These are phyloP conservation scores for Zaprionus ornatus DNA, from an alignment of 1,140 invertebrate genomes.

Conservation along the genomic window DNA sequence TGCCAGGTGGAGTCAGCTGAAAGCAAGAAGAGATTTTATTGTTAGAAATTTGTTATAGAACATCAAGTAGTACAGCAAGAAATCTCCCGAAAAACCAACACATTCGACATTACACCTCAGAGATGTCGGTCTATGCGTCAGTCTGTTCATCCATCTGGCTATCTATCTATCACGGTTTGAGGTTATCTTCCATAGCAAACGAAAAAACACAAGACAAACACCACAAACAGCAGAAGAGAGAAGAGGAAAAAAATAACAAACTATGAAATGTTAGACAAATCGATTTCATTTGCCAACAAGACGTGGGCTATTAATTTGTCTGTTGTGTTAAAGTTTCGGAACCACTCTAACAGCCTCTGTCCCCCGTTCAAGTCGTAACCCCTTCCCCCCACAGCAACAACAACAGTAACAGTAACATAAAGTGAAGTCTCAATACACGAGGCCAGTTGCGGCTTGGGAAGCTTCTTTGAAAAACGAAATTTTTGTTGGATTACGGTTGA, in stretches of 20 bases:
- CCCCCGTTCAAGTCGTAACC: not conserved
- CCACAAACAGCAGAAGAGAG: conserved; percentile 3
- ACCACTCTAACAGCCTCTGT: conserved; percentile 17
- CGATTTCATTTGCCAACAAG: conserved; percentile 67
- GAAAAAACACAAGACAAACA: conserved; percentile 7
- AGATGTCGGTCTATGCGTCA: not conserved
- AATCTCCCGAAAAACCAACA: conserved; percentile 21
- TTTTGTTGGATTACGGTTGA: not conserved
- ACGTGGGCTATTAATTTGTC: conserved; percentile 71
- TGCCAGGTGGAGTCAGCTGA: conserved; percentile 19
- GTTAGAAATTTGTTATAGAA: conserved; percentile 28
- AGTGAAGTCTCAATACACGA: conserved; percentile 42
- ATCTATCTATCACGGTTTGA: conserved; percentile 28
- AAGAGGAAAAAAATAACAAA: conserved; percentile 10
- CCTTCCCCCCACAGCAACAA: not conserved
- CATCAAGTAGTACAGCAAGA: not conserved
- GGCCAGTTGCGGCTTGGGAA: conserved; percentile 2
- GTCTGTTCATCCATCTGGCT: not conserved
- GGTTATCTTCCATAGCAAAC: conserved; percentile 15
- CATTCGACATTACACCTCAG: conserved; percentile 14
- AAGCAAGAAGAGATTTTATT: conserved; percentile 26
- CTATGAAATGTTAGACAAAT: conserved; percentile 67
- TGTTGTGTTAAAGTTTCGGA: conserved; percentile 42
- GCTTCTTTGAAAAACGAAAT: not conserved
- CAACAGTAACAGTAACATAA: not conserved